Conservation (phyloP, 2,888 invertebrate genomes). For the Sphinx pinastri region DNA sequence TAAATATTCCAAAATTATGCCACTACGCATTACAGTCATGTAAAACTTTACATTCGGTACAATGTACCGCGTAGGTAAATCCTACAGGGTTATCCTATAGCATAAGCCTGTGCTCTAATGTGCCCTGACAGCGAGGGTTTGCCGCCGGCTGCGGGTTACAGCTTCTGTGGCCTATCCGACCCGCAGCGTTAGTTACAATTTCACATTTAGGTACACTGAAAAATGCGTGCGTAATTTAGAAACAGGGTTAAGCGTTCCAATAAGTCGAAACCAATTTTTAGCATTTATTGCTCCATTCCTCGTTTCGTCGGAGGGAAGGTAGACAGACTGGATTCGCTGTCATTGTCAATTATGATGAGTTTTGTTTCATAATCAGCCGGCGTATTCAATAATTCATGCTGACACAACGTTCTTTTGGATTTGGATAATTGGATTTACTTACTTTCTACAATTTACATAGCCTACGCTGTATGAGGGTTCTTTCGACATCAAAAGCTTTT, state of each 20-base stretch:
- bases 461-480: too few species aligned
- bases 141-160: conserved; percentile 33
- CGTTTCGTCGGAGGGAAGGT: too few species aligned
- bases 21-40: background rate
- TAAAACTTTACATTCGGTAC: background rate
- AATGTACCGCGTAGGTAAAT: conserved; percentile 26
- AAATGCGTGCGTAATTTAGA: conserved; percentile 1
- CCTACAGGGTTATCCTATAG: conserved; percentile 28
- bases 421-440: background rate
- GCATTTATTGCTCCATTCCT: too few species aligned
- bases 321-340: too few species aligned
- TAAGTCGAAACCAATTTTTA: background rate
- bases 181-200: conserved; percentile 25
- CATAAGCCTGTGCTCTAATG: conserved; percentile 8
- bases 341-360: background rate
- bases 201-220: conserved; percentile 26
- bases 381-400: too few species aligned
- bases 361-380: too few species aligned
- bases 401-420: too few species aligned
- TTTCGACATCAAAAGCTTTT: too few species aligned
- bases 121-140: conserved; percentile 25
- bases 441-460: too few species aligned
- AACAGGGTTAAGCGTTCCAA: background rate
- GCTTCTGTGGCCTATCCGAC: conserved; percentile 27
- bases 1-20: background rate